These are phyloP conservation scores for Cheilosia vernalis DNA, from an alignment of 2,888 invertebrate species.

Conservation along the genomic window DNA sequence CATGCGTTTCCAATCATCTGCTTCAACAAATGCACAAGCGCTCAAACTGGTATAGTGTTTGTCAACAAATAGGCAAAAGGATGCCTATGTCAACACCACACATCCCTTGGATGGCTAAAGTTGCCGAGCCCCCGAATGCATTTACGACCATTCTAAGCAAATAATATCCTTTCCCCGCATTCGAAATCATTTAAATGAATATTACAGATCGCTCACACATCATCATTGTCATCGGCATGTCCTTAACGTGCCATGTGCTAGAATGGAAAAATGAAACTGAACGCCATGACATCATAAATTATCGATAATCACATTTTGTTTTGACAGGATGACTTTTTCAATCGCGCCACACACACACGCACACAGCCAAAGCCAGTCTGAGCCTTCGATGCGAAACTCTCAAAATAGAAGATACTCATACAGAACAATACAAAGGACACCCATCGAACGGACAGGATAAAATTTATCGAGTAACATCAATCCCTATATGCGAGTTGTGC, in stretches of 20 bases:
- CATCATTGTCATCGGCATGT: constrained; percentile 71
- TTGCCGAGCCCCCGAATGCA: constrained; percentile 34
- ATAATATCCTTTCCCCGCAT: constrained; percentile 66
- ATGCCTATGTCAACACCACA: constrained; percentile 14
- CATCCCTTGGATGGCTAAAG: constrained; percentile 17
- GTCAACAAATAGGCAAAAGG: constrained; percentile 62
- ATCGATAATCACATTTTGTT: constrained; percentile 83
- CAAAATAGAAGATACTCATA: constrained; percentile 60
- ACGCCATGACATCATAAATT: constrained; percentile 83
- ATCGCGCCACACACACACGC: constrained; percentile 54
- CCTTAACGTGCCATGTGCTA: constrained; percentile 66
- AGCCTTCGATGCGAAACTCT: constrained; percentile 49
- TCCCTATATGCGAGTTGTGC: constrained; percentile 70
- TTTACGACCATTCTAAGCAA: constrained; percentile 60
- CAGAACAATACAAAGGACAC: constrained; percentile 71
- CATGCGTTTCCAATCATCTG: constrained; percentile 73
- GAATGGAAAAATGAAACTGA: constrained; percentile 66
- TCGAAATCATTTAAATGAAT: constrained; percentile 68
- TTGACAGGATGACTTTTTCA: constrained; percentile 80
- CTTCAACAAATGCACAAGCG: constrained; percentile 44
- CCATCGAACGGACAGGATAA: constrained; percentile 67
- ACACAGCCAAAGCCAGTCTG: constrained; percentile 12
- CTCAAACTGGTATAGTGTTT: constrained; percentile 56
- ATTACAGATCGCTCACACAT: constrained; percentile 70
- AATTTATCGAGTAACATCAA: constrained; percentile 75